Percentiles rank a stretch among this genome's conserved stretches.
phyloP scores from a whole-genome alignment of 1,140 invertebrate genomes.

The Microplitis mediator region DNA sequence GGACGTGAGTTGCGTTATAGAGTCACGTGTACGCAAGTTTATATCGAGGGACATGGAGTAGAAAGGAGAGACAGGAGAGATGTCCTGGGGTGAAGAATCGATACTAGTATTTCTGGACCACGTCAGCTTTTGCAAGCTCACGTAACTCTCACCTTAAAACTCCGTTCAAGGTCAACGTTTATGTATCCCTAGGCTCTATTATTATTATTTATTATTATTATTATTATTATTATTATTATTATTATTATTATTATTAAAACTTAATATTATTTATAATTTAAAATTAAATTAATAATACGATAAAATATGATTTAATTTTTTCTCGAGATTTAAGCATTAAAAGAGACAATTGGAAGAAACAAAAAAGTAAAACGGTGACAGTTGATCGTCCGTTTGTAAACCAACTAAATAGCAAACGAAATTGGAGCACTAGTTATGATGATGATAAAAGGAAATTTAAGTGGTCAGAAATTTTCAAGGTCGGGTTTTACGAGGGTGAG shows the following conservation, averaged over 20 bases:
- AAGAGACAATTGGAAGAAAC: background rate
- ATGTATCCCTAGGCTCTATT: too few relatives aligned
- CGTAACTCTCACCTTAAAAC: background rate
- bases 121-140: background rate
- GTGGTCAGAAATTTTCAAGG: conserved; percentile 48
- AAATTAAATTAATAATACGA: too few relatives aligned
- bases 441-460: conserved; percentile 36
- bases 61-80: background rate
- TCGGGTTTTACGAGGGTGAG: conserved; percentile 53
- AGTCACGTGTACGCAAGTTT: conserved; percentile 6
- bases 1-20: conserved; percentile 5
- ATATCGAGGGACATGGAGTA: conserved; percentile 1
- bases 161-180: too few relatives aligned
- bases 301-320: background rate
- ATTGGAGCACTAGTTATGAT: conserved; percentile 13
- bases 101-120: too few relatives aligned
- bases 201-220: too few relatives aligned
- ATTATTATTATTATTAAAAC: too few relatives aligned
- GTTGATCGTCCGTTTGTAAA: background rate
- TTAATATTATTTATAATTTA: too few relatives aligned
- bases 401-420: conserved; percentile 12
- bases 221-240: too few relatives aligned
- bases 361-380: conserved; percentile 8
- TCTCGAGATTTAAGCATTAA: background rate
- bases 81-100: background rate